Evolutionary conservation across 2,888 invertebrate genomes (phyloP).

Genomic region (Plusia festucae): DNA sequence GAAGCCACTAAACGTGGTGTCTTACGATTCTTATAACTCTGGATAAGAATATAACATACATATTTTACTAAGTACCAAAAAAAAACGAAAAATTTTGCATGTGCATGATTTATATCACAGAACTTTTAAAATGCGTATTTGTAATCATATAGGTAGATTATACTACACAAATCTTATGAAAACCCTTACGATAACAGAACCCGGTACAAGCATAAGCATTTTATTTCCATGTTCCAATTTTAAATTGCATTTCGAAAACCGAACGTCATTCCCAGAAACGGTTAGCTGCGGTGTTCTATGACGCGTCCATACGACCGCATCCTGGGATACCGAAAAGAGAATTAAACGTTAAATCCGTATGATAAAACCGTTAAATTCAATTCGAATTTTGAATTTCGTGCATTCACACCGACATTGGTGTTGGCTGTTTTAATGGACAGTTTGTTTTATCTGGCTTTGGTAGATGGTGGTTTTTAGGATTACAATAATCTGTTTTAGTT

Average conservation of each 20-base stretch:
- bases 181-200: background rate
- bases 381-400: constrained; percentile 25
- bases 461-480: background rate
- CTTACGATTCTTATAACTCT: too few species aligned
- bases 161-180: too few species aligned
- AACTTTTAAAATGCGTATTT: too few species aligned
- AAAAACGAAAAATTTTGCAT: too few species aligned
- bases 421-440: background rate
- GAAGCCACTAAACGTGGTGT: too few species aligned
- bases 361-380: constrained; percentile 31
- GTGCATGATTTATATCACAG: too few species aligned
- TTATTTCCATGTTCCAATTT: constrained; percentile 20
- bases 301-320: constrained; percentile 54
- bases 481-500: background rate
- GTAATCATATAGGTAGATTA: too few species aligned
- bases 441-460: background rate
- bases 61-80: too few species aligned
- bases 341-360: constrained; percentile 46
- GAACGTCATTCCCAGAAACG: constrained; percentile 55
- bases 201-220: constrained; percentile 12
- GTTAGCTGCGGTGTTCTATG: constrained; percentile 57
- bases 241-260: constrained; percentile 50
- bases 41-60: too few species aligned
- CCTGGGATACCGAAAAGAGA: constrained; percentile 39
- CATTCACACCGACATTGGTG: constrained; percentile 14